Evolutionary conservation across 30 jellyfish, hydroid and myxozoan species (phyloP).

Genomic region (Chrysaora quinquecirrha): DNA sequence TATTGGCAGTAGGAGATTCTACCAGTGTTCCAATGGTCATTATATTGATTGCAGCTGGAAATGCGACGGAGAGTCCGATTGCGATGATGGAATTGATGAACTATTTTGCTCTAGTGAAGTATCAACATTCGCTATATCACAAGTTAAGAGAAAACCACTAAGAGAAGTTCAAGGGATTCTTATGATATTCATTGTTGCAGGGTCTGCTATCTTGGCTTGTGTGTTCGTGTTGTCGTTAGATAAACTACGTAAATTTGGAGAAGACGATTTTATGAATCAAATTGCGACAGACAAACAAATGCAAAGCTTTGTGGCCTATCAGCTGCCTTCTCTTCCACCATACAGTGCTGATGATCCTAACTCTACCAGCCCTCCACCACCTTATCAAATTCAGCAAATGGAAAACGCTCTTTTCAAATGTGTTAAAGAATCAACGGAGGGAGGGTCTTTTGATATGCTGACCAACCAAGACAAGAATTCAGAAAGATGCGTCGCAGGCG

Average conservation of each 20-base stretch:
- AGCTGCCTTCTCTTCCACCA: slow-evolving; percentile 18
- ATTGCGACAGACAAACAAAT: neutral
- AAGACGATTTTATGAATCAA: neutral
- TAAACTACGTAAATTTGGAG: neutral
- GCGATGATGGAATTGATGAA: slow-evolving; percentile 83
- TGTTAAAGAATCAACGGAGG: neutral
- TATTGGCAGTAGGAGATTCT: slow-evolving; percentile 55
- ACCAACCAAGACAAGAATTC: too few relatives aligned
- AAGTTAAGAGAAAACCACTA: neutral
- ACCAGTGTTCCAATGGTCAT: slow-evolving; percentile 78
- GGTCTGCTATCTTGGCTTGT: slow-evolving; percentile 25
- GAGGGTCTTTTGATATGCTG: too few relatives aligned
- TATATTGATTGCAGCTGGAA: slow-evolving; percentile 75
- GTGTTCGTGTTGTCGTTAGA: slow-evolving; percentile 17
- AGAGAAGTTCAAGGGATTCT: slow-evolving; percentile 6
- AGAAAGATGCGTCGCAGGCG: too few relatives aligned
- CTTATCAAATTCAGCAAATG: neutral
- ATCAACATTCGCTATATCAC: neutral
- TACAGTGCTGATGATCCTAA: slow-evolving; percentile 1
- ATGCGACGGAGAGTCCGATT: slow-evolving; percentile 84
- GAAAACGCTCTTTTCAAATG: neutral
- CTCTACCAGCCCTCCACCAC: neutral
- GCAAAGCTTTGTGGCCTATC: neutral
- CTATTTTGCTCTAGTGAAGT: slow-evolving; percentile 28
- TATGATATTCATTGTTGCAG: neutral